Base-by-base conservation (phyloP, 2,888 invertebrate genomes). In the Drosophila paranaensis region DNA sequence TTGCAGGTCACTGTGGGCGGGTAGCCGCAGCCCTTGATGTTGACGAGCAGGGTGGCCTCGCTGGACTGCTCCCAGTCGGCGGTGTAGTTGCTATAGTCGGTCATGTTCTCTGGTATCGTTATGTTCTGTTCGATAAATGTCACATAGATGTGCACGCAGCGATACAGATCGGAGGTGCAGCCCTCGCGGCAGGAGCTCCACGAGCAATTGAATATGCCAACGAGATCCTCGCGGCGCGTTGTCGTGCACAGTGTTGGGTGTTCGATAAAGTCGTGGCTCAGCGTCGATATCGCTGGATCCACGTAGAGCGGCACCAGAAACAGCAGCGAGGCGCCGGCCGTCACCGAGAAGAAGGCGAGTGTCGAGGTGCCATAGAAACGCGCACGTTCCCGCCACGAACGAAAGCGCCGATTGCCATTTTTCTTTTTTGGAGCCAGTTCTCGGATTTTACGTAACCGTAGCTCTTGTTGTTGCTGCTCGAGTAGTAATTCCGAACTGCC, bases 121-220 rank as follows among this genome's bases (percentile, higher is more conserved):
- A 92, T 92, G 76, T 93, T 93, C 74, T 92, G 91, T 77, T 92
- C 93, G 61, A 93, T 91, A 87, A 93, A 93, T 88, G 92, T 94
- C 88, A 95, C 95, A 92, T 94, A 95, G 77, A 95, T 95, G 92
- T 95, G 95, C 55, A 94, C 94, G 92, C 95, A 95, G 79, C 94
- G 94, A 91, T 95, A 95, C 71, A 95, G 95, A 90, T 97, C 97
- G 54, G 96, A 96, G 11, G 97, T 97, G 92, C 97, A 97, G 51
- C 97, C 97, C 93, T 97, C 97, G 86, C 97, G 95, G 91, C 97
- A 98, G 48, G 97, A 97, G 55, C 97, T 96, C 97, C 97, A 97
- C 60, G 97, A 96, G 92, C 97, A 98, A 92, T 97, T 97, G 68
- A 96, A 96, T 70, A 97, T 93, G 6, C 97, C 97, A 91, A 96